Evolutionary conservation across 2,797 vertebrate genomes (phyloP).

Genomic region (Pygocentrus nattereri): DNA sequence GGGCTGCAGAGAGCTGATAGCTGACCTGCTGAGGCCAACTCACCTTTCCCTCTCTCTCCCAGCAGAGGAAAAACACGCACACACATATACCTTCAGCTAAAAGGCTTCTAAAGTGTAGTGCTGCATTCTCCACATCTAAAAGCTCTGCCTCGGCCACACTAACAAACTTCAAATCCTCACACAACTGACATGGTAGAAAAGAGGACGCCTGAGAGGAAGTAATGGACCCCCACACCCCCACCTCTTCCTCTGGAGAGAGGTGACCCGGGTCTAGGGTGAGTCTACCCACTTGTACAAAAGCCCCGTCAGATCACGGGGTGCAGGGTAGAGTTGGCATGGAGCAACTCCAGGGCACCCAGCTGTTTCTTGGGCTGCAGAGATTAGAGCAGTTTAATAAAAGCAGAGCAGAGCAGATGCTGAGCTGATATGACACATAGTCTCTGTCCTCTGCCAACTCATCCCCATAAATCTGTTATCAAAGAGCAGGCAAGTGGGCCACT

Average conservation of each 20-base stretch:
- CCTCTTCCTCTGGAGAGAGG: slow-evolving; percentile 3
- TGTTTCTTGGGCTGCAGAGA: slow-evolving; percentile 50
- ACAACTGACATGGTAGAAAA: slow-evolving; percentile 65
- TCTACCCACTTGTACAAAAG: slow-evolving; percentile 30
- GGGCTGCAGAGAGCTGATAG: slow-evolving; percentile 77
- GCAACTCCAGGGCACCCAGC: slow-evolving; percentile 46
- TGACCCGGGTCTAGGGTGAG: slow-evolving; percentile 22
- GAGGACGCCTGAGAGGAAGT: slow-evolving; percentile 45
- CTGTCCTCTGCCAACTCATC: slow-evolving; percentile 48
- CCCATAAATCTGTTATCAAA: slow-evolving; percentile 55
- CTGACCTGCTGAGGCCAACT: slow-evolving; percentile 70
- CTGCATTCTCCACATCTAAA: slow-evolving; percentile 68
- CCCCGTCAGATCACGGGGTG: slow-evolving; percentile 31
- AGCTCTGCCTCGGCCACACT: slow-evolving; percentile 65
- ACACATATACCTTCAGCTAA: slow-evolving; percentile 59
- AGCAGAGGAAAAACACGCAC: slow-evolving; percentile 46
- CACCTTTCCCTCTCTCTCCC: slow-evolving; percentile 61
- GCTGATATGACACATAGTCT: slow-evolving; percentile 47
- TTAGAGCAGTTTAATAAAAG: slow-evolving; percentile 51
- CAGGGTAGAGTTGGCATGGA: slow-evolving; percentile 44
- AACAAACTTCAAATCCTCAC: slow-evolving; percentile 65
- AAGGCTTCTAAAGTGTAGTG: slow-evolving; percentile 70
- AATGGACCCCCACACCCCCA: slow-evolving; percentile 44
- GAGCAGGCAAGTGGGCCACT: slow-evolving; percentile 40
- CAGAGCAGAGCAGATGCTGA: slow-evolving; percentile 45